phyloP scores from a whole-genome alignment of 2,888 invertebrate genomes.

The Lasioglossum figueresi region DNA sequence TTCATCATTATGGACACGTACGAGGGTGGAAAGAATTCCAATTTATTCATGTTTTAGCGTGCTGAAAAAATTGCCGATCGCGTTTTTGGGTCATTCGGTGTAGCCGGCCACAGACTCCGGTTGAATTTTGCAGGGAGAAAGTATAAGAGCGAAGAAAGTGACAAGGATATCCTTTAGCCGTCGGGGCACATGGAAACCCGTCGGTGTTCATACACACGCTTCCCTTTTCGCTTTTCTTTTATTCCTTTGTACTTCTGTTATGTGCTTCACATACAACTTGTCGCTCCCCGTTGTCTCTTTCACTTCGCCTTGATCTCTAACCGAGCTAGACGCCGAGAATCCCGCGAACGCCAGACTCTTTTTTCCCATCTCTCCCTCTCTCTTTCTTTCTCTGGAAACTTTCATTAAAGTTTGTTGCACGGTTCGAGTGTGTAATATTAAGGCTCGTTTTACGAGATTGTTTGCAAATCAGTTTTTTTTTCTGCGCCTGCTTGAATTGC shows the following conservation, averaged over 20 bases:
- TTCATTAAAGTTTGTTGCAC: conserved; percentile 31
- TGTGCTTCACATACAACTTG: conserved; percentile 49
- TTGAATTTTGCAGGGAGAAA: conserved; percentile 53
- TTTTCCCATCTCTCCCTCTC: neutral
- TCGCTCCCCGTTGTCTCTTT: conserved; percentile 54
- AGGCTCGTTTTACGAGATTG: conserved; percentile 27
- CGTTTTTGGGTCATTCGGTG: neutral
- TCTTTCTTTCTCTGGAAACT: neutral
- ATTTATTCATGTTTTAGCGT: neutral
- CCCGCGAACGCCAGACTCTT: neutral
- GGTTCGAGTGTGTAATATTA: conserved; percentile 18
- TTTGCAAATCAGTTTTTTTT: conserved; percentile 29
- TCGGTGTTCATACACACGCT: conserved; percentile 25
- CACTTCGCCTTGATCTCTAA: conserved; percentile 52
- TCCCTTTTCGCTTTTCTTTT: conserved; percentile 30
- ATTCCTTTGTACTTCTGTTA: conserved; percentile 35
- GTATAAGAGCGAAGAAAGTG: conserved; percentile 53
- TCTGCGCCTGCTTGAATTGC: conserved; percentile 30
- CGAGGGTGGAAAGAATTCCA: neutral
- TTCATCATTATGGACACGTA: too few species aligned
- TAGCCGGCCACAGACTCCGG: conserved; percentile 4
- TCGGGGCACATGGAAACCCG: conserved; percentile 42
- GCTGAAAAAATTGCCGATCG: neutral
- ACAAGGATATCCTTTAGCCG: conserved; percentile 51
- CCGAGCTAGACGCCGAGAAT: conserved; percentile 27